A percentile compares a stretch with the other conserved stretches of the same genome.
Conservation (phyloP, 2,797 vertebrate species). For the Decapterus maruadsi region DNA sequence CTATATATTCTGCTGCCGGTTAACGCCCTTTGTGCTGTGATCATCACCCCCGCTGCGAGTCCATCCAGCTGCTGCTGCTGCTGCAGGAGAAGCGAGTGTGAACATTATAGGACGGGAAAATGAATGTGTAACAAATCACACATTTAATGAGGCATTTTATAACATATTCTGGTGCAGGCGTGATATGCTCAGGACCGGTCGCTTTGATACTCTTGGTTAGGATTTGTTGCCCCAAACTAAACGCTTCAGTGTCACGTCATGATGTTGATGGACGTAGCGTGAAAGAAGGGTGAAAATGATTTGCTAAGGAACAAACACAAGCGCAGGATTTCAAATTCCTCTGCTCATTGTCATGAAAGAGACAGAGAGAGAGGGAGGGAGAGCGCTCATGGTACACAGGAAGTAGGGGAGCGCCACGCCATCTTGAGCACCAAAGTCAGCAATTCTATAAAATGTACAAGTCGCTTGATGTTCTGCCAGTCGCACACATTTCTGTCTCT, state of each 20-base stretch:
- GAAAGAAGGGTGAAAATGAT: slow-evolving; percentile 36
- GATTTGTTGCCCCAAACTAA: slow-evolving; percentile 44
- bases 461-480: slow-evolving; percentile 69
- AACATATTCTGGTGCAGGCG: slow-evolving; percentile 9
- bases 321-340: slow-evolving; percentile 28
- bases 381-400: slow-evolving; percentile 4
- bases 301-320: slow-evolving; percentile 10
- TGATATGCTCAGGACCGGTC: neutral
- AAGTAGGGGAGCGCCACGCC: slow-evolving; percentile 15
- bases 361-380: slow-evolving; percentile 18
- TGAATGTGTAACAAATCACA: slow-evolving; percentile 34
- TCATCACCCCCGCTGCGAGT: slow-evolving; percentile 26
- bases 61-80: slow-evolving; percentile 51
- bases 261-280: slow-evolving; percentile 44
- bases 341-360: slow-evolving; percentile 17
- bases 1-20: slow-evolving; percentile 47
- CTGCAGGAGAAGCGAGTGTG: slow-evolving; percentile 24
- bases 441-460: slow-evolving; percentile 61
- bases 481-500: slow-evolving; percentile 52
- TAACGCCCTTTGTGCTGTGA: slow-evolving; percentile 25
- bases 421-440: slow-evolving; percentile 61
- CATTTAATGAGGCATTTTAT: slow-evolving; percentile 58
- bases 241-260: slow-evolving; percentile 14
- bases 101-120: slow-evolving; percentile 24
- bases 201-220: slow-evolving; percentile 26